These are phyloP conservation scores for Charina bottae DNA, from an alignment of 2,113 vertebrate genomes.

Conservation along the genomic window DNA sequence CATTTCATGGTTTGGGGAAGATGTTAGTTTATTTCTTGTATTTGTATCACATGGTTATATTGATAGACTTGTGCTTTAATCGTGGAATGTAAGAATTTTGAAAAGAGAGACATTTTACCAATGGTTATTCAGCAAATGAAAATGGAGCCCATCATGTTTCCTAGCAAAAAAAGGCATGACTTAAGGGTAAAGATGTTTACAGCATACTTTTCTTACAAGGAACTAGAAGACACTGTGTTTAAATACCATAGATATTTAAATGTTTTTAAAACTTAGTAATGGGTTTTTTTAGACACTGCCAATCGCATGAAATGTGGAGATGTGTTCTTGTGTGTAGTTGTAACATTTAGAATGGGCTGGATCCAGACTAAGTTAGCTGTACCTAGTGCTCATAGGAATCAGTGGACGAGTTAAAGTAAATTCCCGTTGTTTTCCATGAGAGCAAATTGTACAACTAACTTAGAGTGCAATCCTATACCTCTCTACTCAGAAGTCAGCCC, in stretches of 20 bases:
- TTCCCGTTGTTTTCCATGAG: background rate
- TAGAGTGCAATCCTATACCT: background rate
- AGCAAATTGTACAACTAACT: background rate
- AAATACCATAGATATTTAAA: constrained; percentile 85
- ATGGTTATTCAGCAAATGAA: constrained; percentile 72
- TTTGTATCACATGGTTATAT: constrained; percentile 81
- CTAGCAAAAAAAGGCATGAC: constrained; percentile 78
- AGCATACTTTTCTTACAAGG: constrained; percentile 85
- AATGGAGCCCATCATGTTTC: constrained; percentile 62
- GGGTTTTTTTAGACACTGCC: constrained; percentile 85
- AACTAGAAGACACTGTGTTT: constrained; percentile 88
- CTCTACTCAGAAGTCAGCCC: background rate
- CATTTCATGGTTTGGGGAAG: constrained; percentile 77
- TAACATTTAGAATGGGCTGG: constrained; percentile 82
- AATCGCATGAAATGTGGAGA: constrained; percentile 90
- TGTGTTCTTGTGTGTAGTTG: constrained; percentile 90
- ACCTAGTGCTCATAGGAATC: background rate
- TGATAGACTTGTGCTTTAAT: constrained; percentile 79
- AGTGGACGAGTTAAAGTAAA: background rate
- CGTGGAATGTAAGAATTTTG: constrained; percentile 87
- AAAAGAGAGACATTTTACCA: constrained; percentile 73
- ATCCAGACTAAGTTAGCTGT: constrained; percentile 6
- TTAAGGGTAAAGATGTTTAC: constrained; percentile 88
- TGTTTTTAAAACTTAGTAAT: constrained; percentile 85
- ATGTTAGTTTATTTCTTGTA: constrained; percentile 75